Percentiles rank a stretch among this genome's conserved stretches.
phyloP scores from a whole-genome alignment of 1,140 invertebrate species.

The Aphis craccivora region DNA sequence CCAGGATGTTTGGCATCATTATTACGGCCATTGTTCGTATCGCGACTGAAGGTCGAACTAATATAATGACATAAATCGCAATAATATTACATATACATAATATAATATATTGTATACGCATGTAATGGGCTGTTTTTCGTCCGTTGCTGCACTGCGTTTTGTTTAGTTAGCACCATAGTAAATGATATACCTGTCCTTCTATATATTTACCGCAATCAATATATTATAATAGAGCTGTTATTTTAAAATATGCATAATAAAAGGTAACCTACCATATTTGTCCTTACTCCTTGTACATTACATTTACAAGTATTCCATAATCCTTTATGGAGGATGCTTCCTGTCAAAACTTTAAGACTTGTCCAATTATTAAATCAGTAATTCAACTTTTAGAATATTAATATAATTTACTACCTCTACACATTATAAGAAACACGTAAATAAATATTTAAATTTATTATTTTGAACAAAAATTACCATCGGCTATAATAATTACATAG shows the following conservation, averaged over 20 bases:
- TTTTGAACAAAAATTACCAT: no score
- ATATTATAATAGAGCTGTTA: neutral
- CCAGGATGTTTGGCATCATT: conserved; percentile 47
- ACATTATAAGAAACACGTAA: no score
- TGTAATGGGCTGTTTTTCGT: neutral
- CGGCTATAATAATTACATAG: no score
- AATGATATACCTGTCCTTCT: neutral
- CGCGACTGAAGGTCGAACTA: conserved; percentile 53
- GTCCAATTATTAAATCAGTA: neutral
- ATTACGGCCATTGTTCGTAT: conserved; percentile 55
- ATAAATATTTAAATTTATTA: no score
- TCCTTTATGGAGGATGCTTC: neutral
- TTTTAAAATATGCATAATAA: neutral
- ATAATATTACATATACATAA: neutral
- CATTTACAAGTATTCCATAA: no score
- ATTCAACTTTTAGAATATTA: neutral
- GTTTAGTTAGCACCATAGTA: neutral
- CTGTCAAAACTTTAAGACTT: neutral
- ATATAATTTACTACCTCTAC: no score
- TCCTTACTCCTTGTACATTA: neutral
- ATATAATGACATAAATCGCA: conserved; percentile 55
- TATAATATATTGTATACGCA: neutral
- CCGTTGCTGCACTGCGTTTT: neutral
- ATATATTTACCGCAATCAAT: neutral
- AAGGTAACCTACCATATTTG: neutral